Percentiles rank a stretch among this genome's conserved stretches.
phyloP scores from a whole-genome alignment of 2,797 vertebrate species.

The Tenualosa ilisha region DNA sequence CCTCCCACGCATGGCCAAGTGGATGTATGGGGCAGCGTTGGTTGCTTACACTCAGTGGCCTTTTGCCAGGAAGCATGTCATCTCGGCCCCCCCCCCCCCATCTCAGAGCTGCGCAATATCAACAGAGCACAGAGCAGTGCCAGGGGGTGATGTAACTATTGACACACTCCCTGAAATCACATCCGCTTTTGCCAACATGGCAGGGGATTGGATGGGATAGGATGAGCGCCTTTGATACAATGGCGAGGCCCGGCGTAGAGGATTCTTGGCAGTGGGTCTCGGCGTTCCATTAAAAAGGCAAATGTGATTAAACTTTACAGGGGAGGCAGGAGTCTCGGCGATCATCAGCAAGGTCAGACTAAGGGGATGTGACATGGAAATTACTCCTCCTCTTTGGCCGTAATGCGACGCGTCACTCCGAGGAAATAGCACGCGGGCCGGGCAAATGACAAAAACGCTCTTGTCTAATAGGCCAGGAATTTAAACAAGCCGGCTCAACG shows the following conservation, averaged over 20 bases:
- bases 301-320: constrained; percentile 77
- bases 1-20: constrained; percentile 15
- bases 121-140: constrained; percentile 58
- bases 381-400: constrained; percentile 74
- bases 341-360: constrained; percentile 71
- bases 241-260: constrained; percentile 51
- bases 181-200: constrained; percentile 56
- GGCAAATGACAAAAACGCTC: constrained; percentile 72
- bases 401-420: constrained; percentile 77
- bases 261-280: constrained; percentile 67
- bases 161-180: constrained; percentile 72
- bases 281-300: constrained; percentile 75
- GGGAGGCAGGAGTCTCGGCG: constrained; percentile 69
- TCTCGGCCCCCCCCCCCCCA: constrained; percentile 45
- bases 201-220: constrained; percentile 48
- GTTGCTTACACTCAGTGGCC: constrained; percentile 52
- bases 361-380: constrained; percentile 80
- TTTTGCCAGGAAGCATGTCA: constrained; percentile 58
- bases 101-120: constrained; percentile 53
- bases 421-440: constrained; percentile 70
- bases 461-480: constrained; percentile 72
- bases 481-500: constrained; percentile 60
- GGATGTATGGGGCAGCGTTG: constrained; percentile 5
- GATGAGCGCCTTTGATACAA: not conserved
- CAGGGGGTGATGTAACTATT: constrained; percentile 72